Conservation (phyloP, 2,113 vertebrate species). For the Alethe diademata region DNA sequence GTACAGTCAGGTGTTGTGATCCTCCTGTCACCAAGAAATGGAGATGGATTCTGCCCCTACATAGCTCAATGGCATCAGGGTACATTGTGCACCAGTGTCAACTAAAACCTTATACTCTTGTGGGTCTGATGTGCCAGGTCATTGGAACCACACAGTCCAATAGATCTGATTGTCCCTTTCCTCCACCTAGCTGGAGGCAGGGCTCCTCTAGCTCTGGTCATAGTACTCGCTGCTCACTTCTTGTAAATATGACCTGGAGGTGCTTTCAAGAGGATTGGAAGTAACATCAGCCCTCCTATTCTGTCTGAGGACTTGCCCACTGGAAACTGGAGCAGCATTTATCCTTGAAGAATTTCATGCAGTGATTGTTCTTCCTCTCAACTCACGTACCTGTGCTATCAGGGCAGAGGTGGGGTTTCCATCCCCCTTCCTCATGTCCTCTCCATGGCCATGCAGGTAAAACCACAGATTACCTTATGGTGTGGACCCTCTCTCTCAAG, state of each 20-base stretch:
- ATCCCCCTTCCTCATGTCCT: background rate
- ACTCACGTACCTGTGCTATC: rapidly evolving
- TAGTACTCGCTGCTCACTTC: too few species aligned
- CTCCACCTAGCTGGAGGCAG: too few species aligned
- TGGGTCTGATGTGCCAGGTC: too few species aligned
- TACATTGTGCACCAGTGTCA: too few species aligned
- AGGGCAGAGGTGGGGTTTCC: background rate
- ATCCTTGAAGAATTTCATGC: background rate
- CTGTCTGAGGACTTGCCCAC: background rate
- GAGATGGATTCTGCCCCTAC: background rate
- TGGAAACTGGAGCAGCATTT: background rate
- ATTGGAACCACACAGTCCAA: too few species aligned
- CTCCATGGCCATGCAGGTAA: background rate
- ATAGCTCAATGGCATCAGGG: too few species aligned
- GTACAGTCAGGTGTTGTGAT: too few species aligned
- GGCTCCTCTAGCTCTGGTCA: too few species aligned
- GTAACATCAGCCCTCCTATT: background rate
- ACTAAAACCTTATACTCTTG: too few species aligned
- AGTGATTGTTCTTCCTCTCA: background rate
- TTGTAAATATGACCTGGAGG: too few species aligned
- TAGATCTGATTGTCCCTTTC: too few species aligned
- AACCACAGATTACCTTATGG: background rate
- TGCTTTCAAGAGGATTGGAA: background rate
- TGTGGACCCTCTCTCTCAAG: background rate
- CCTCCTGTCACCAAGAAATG: too few species aligned